These are phyloP conservation scores for Drosophila dives DNA, from an alignment of 2,888 invertebrate species.

Conservation along the genomic window DNA sequence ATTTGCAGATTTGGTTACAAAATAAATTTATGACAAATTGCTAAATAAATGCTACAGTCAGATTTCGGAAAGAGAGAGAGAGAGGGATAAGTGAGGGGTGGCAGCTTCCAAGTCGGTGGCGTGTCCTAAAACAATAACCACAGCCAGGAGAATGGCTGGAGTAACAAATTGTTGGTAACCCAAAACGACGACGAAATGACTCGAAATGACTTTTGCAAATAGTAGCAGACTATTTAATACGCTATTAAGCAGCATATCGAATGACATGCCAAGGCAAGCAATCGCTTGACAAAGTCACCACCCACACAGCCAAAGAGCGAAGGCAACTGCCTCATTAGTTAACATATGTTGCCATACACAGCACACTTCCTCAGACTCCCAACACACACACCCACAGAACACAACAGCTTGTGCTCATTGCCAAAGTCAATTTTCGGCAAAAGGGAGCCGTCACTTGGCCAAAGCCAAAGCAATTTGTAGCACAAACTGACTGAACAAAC, in stretches of 20 bases:
- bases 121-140: slow-evolving; percentile 60
- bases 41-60: slow-evolving; percentile 69
- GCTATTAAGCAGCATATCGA: slow-evolving; percentile 83
- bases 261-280: slow-evolving; percentile 57
- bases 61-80: not conserved
- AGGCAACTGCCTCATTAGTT: slow-evolving; percentile 81
- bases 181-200: slow-evolving; percentile 61
- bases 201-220: slow-evolving; percentile 73
- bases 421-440: slow-evolving; percentile 80
- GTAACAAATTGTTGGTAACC: slow-evolving; percentile 63
- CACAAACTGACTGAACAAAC: slow-evolving; percentile 43
- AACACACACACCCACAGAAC: slow-evolving; percentile 26
- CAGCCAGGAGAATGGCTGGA: slow-evolving; percentile 27
- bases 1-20: slow-evolving; percentile 77
- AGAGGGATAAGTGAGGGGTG: not conserved
- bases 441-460: slow-evolving; percentile 44
- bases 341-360: slow-evolving; percentile 81
- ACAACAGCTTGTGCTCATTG: slow-evolving; percentile 76
- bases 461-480: slow-evolving; percentile 65
- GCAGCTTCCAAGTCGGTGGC: not conserved
- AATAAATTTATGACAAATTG: slow-evolving; percentile 79
- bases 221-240: slow-evolving; percentile 82
- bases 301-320: slow-evolving; percentile 5
- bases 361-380: not conserved
- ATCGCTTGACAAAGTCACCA: slow-evolving; percentile 41